Conservation (phyloP, 2,888 invertebrate species). For the Diloba caeruleocephala region DNA sequence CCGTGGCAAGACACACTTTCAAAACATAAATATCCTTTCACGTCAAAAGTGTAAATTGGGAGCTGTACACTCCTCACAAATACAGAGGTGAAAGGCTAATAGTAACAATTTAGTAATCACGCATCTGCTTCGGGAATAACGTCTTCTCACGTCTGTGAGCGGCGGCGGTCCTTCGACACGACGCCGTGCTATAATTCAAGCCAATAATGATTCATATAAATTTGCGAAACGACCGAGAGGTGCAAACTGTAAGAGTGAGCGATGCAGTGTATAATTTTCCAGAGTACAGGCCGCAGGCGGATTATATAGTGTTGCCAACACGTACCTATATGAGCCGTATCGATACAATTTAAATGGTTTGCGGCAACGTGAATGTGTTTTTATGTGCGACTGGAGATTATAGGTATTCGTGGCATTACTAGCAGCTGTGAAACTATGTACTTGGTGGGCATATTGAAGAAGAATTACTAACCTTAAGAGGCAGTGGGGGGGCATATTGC, state of each 20-base stretch:
- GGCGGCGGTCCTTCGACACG: conserved; percentile 65
- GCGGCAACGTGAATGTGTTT: conserved; percentile 47
- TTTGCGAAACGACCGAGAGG: conserved; percentile 80
- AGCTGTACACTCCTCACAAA: conserved; percentile 30
- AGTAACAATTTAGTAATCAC: conserved; percentile 50
- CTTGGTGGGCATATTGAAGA: conserved; percentile 1
- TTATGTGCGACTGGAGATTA: conserved; percentile 36
- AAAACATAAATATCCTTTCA: conserved; percentile 27
- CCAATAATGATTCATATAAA: conserved; percentile 83
- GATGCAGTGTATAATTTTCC: conserved; percentile 76
- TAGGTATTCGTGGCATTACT: conserved; percentile 14
- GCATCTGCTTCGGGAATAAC: conserved; percentile 47
- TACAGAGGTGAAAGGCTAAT: conserved; percentile 49
- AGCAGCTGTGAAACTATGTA: conserved; percentile 22
- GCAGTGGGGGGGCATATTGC: no score
- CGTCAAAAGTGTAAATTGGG: conserved; percentile 41
- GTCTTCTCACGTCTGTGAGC: conserved; percentile 63
- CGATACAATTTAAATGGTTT: conserved; percentile 52
- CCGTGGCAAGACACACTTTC: background rate
- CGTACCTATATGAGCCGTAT: conserved; percentile 44
- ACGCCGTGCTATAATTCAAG: conserved; percentile 76
- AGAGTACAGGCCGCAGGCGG: conserved; percentile 71
- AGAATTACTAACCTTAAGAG: conserved; percentile 1
- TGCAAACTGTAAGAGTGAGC: conserved; percentile 79
- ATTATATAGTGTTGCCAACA: conserved; percentile 62